Evolutionary conservation across 2,113 vertebrate genomes (phyloP).

Genomic region (Pleuronectes platessa): DNA sequence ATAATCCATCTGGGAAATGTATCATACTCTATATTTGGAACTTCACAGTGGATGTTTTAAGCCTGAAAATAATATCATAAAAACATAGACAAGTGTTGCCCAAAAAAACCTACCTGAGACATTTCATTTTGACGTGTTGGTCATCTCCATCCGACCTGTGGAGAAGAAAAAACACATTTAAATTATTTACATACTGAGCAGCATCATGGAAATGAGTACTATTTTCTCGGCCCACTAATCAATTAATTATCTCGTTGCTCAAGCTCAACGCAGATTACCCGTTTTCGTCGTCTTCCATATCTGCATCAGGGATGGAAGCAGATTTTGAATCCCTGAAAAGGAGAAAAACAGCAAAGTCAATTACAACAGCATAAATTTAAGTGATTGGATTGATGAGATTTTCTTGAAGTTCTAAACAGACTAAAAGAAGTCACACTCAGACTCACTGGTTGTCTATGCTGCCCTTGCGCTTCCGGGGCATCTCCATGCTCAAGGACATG

Average conservation of each 20-base stretch:
- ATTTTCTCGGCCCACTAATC: no score
- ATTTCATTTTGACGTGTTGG: conserved; percentile 88
- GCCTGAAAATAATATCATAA: neutral
- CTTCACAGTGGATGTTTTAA: neutral
- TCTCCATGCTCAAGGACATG: conserved; percentile 78
- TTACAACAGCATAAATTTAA: neutral
- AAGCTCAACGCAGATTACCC: conserved; percentile 69
- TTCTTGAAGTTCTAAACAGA: neutral
- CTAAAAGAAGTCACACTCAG: neutral
- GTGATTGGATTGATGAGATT: conserved; percentile 2
- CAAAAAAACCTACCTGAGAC: conserved; percentile 84
- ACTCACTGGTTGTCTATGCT: conserved; percentile 90
- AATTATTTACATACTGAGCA: no score
- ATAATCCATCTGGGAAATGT: neutral
- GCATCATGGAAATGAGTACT: no score
- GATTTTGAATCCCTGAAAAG: conserved; percentile 80
- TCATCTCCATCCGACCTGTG: conserved; percentile 89
- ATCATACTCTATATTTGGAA: neutral
- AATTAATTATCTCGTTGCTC: no score
- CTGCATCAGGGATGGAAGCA: conserved; percentile 75
- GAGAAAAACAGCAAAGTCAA: conserved; percentile 16
- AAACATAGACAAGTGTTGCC: neutral
- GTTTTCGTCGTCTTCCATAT: conserved; percentile 84
- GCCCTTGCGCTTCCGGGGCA: conserved; percentile 89
- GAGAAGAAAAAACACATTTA: conserved; percentile 21